Conservation (phyloP, 2,113 vertebrate species). For the Cyanoderma ruficeps region DNA sequence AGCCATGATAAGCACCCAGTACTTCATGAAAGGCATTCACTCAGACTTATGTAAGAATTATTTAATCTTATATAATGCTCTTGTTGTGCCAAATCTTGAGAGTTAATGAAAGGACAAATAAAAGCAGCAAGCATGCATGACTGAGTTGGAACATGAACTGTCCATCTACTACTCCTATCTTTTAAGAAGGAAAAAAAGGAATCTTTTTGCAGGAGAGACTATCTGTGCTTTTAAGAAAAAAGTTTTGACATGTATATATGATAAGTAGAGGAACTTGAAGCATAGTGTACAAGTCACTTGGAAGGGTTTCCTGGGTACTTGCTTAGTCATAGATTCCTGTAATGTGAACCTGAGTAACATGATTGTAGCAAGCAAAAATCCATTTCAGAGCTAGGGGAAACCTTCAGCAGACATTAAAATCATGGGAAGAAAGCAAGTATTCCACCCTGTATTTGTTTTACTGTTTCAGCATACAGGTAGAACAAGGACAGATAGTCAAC, state of each 20-base stretch:
- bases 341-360: neutral
- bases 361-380: neutral
- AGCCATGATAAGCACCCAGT: slow-evolving; percentile 13
- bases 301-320: neutral
- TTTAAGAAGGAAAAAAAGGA: neutral
- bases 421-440: neutral
- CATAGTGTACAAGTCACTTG: neutral
- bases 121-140: slow-evolving; percentile 23
- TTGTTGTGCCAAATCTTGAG: slow-evolving; percentile 36
- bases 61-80: slow-evolving; percentile 50
- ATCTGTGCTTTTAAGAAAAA: neutral
- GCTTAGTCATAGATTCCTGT: neutral
- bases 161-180: neutral
- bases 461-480: neutral
- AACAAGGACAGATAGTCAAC: neutral
- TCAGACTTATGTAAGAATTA: slow-evolving; percentile 52
- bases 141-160: neutral
- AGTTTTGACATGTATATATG: neutral
- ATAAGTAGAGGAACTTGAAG: neutral
- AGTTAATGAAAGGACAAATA: slow-evolving; percentile 39
- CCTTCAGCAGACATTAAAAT: neutral
- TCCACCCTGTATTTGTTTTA: neutral
- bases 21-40: slow-evolving; percentile 33
- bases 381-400: neutral
- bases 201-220: neutral